These are phyloP conservation scores for Charaxes varanes DNA, from an alignment of 1,140 invertebrate species.

Conservation along the genomic window DNA sequence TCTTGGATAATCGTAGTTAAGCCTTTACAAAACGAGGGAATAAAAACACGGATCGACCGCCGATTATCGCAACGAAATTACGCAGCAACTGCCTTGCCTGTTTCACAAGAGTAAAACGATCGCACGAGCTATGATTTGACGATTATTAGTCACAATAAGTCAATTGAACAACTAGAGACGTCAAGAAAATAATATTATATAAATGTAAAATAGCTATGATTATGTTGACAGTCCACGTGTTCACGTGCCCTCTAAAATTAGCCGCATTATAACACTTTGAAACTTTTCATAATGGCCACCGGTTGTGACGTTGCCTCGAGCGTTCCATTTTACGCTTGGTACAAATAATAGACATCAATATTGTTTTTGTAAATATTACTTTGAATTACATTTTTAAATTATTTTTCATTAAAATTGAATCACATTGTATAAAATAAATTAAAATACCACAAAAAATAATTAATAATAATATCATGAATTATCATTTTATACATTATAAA, in stretches of 20 bases:
- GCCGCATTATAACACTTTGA: conserved; percentile 39
- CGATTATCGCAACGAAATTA: conserved; percentile 30
- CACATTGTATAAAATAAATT: too few relatives aligned
- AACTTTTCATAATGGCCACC: conserved; percentile 53
- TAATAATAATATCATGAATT: too few relatives aligned
- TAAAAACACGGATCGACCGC: conserved; percentile 61
- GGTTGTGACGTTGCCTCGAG: conserved; percentile 34
- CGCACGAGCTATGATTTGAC: conserved; percentile 6
- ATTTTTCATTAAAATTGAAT: too few relatives aligned
- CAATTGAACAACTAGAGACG: conserved; percentile 27
- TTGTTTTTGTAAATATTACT: too few relatives aligned
- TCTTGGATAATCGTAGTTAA: conserved; percentile 65
- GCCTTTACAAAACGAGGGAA: conserved; percentile 50
- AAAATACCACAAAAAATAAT: too few relatives aligned
- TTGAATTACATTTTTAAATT: too few relatives aligned
- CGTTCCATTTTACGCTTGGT: conserved; percentile 32
- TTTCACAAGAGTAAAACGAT: conserved; percentile 37
- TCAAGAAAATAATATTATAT: conserved; percentile 13
- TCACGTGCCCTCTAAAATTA: conserved; percentile 25
- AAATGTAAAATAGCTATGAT: conserved; percentile 18
- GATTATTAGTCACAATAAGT: conserved; percentile 13
- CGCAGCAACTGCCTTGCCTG: conserved; percentile 36
- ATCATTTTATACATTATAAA: too few relatives aligned
- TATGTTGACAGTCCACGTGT: conserved; percentile 22
- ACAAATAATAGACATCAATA: too few relatives aligned